phyloP scores from a whole-genome alignment of 2,888 invertebrate species.

The Microplitis deprimator region DNA sequence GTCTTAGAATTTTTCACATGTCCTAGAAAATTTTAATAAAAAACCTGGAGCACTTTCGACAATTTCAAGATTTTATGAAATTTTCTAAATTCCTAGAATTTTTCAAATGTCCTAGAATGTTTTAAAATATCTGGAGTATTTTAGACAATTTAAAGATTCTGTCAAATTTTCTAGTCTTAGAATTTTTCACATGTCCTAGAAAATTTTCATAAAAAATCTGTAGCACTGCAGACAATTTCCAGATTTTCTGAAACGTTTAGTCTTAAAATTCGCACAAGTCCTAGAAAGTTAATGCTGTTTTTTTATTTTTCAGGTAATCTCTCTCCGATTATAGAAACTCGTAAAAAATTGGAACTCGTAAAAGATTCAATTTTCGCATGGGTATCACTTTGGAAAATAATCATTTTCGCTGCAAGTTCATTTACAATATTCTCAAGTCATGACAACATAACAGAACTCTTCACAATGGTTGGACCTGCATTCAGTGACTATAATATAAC shows the following conservation, averaged over 20 bases:
- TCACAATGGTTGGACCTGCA: neutral
- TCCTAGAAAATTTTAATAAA: no score
- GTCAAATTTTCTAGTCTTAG: no score
- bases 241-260: neutral
- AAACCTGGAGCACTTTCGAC: no score
- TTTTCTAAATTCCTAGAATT: no score
- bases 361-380: neutral
- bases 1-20: no score
- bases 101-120: no score
- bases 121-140: no score
- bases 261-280: neutral
- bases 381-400: neutral
- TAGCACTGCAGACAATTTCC: no score
- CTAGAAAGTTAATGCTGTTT: neutral
- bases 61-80: no score
- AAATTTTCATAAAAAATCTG: no score
- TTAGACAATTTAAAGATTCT: no score
- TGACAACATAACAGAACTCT: neutral
- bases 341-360: neutral
- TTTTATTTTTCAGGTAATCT: neutral
- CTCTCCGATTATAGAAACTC: neutral
- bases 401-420: neutral
- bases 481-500: neutral
- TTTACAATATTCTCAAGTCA: neutral
- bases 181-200: no score